phyloP scores from a whole-genome alignment of 2,888 invertebrate species.

The Ashinkailepas kermadecensis region DNA sequence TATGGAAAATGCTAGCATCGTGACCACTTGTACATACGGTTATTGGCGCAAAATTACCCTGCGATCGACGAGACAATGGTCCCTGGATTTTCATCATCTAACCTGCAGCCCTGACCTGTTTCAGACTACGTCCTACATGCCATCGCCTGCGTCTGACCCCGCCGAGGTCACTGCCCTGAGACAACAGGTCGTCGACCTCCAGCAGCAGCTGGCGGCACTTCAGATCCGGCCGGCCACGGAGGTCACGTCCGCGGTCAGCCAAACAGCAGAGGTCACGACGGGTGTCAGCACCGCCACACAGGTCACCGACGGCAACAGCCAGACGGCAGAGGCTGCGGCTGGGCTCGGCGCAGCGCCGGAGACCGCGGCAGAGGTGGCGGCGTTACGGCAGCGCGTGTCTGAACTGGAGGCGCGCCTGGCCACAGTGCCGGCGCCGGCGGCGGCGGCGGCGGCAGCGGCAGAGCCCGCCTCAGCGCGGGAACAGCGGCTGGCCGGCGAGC shows the following conservation, averaged over 20 bases:
- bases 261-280: neutral
- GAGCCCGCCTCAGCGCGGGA: conserved; percentile 30
- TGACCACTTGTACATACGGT: no score
- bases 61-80: no score
- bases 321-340: neutral
- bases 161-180: neutral
- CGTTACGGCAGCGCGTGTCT: conserved; percentile 28
- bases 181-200: neutral
- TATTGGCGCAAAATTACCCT: no score
- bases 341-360: conserved; percentile 26
- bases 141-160: neutral
- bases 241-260: neutral
- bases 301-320: neutral
- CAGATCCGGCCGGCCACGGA: neutral
- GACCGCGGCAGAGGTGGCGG: neutral
- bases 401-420: neutral
- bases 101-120: neutral
- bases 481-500: conserved; percentile 34
- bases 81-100: no score
- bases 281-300: conserved; percentile 25
- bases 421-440: neutral
- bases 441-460: conserved; percentile 27
- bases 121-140: neutral
- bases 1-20: no score
- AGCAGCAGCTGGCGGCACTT: neutral